Percentiles rank a stretch among this genome's conserved stretches.
phyloP scores from a whole-genome alignment of 2,113 vertebrate genomes.

The Cranoglanis bouderius region DNA sequence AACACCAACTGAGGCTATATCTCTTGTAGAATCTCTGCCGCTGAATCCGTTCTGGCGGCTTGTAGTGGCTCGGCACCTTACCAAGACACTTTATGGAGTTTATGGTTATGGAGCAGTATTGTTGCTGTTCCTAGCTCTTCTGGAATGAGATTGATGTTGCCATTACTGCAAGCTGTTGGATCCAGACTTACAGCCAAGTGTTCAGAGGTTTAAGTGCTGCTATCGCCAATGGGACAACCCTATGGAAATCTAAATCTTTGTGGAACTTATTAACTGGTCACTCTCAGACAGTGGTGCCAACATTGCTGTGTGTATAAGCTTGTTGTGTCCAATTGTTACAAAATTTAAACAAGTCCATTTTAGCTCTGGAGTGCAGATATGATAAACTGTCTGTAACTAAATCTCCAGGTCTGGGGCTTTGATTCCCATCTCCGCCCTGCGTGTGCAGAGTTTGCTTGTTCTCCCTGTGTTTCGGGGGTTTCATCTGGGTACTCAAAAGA shows the following conservation, averaged over 20 bases:
- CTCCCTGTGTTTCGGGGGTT: too few species aligned
- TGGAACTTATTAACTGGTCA: neutral
- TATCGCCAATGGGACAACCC: neutral
- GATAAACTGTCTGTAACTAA: neutral
- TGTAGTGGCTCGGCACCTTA: neutral
- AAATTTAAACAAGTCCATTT: neutral
- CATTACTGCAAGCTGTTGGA: neutral
- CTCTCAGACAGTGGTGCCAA: neutral
- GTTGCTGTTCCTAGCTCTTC: neutral
- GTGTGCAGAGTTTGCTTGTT: too few species aligned
- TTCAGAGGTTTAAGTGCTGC: neutral
- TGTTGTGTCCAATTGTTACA: neutral
- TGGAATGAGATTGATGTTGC: conserved; percentile 10
- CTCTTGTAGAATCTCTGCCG: neutral
- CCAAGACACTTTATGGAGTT: neutral
- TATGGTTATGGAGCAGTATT: neutral
- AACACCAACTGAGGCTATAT: neutral
- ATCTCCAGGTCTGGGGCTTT: too few species aligned
- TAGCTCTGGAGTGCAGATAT: neutral
- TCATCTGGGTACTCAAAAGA: too few species aligned
- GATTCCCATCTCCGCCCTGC: too few species aligned
- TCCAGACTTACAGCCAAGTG: neutral
- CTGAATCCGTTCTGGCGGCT: neutral
- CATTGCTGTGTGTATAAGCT: neutral
- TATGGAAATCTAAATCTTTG: neutral